Evolutionary conservation across 1,140 invertebrate species (phyloP).

Genomic region (Aphaenogaster rudis): DNA sequence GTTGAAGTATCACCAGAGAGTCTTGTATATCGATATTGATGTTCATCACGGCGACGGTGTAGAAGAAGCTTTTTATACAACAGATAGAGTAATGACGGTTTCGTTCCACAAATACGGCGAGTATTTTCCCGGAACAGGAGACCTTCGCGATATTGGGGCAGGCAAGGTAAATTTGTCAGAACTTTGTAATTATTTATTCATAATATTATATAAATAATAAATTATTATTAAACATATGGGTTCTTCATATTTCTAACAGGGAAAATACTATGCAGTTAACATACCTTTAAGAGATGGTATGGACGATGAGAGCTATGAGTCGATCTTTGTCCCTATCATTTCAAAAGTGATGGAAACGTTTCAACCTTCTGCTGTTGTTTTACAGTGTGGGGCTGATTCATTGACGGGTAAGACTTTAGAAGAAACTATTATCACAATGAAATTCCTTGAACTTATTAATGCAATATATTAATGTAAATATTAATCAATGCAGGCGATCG

Average conservation of each 20-base stretch:
- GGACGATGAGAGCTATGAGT: slow-evolving; percentile 99
- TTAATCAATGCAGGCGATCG: slow-evolving; percentile 90
- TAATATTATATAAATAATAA: neutral
- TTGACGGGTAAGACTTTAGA: slow-evolving; percentile 91
- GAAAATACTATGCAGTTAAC: slow-evolving; percentile 99
- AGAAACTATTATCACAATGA: neutral
- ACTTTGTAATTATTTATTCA: neutral
- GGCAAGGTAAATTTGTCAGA: slow-evolving; percentile 92
- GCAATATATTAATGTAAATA: neutral
- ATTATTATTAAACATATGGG: neutral
- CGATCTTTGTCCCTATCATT: slow-evolving; percentile 99
- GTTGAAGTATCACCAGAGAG: slow-evolving; percentile 97
- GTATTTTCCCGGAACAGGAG: slow-evolving; percentile 98
- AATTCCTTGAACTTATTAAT: neutral
- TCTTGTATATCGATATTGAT: slow-evolving; percentile 99
- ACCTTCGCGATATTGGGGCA: slow-evolving; percentile 98
- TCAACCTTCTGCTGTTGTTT: slow-evolving; percentile 97
- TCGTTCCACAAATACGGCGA: slow-evolving; percentile 99
- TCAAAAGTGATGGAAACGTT: slow-evolving; percentile 99
- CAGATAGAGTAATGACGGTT: slow-evolving; percentile 99
- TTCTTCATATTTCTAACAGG: slow-evolving; percentile 83
- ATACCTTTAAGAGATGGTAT: slow-evolving; percentile 99
- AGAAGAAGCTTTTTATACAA: slow-evolving; percentile 99
- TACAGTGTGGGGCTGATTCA: slow-evolving; percentile 99
- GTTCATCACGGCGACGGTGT: slow-evolving; percentile 99